Conservation (phyloP, 2,888 invertebrate species). For the Tachystola acroxantha region DNA sequence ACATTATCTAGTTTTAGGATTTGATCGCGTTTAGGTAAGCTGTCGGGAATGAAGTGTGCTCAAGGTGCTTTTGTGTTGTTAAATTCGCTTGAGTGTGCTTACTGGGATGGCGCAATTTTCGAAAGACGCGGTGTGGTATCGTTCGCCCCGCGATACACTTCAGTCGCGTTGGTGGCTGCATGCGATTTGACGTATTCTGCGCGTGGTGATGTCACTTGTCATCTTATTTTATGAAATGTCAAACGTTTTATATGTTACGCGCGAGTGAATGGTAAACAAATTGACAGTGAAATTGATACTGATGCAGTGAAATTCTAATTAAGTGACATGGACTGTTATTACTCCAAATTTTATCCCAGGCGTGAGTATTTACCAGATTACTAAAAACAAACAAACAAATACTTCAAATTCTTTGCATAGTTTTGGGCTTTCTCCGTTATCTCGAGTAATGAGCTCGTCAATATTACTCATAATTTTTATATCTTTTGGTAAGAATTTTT, state of each 20-base stretch:
- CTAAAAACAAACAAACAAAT: slow-evolving; percentile 69
- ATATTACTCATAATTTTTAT: no score
- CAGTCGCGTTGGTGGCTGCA: slow-evolving; percentile 79
- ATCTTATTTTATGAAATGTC: slow-evolving; percentile 75
- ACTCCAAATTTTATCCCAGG: slow-evolving; percentile 75
- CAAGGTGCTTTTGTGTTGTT: slow-evolving; percentile 76
- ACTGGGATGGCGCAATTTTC: slow-evolving; percentile 79
- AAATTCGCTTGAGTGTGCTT: slow-evolving; percentile 75
- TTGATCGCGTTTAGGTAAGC: slow-evolving; percentile 60
- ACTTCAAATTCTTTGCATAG: slow-evolving; percentile 45
- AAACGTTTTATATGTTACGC: slow-evolving; percentile 67
- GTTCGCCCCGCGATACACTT: slow-evolving; percentile 77
- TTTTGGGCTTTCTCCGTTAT: slow-evolving; percentile 2
- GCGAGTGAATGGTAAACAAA: slow-evolving; percentile 74
- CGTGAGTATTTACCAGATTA: slow-evolving; percentile 69
- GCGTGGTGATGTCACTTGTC: slow-evolving; percentile 76
- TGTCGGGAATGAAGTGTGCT: slow-evolving; percentile 73
- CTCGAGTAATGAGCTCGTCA: no score
- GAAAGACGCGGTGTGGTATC: slow-evolving; percentile 79
- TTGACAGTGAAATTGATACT: slow-evolving; percentile 65
- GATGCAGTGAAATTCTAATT: slow-evolving; percentile 60
- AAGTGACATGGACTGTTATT: slow-evolving; percentile 77
- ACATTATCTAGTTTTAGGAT: slow-evolving; percentile 74
- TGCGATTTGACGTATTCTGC: slow-evolving; percentile 78
- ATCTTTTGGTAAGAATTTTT: no score